Conservation (phyloP, 2,888 invertebrate genomes). For the Exephanes ischioxanthus region DNA sequence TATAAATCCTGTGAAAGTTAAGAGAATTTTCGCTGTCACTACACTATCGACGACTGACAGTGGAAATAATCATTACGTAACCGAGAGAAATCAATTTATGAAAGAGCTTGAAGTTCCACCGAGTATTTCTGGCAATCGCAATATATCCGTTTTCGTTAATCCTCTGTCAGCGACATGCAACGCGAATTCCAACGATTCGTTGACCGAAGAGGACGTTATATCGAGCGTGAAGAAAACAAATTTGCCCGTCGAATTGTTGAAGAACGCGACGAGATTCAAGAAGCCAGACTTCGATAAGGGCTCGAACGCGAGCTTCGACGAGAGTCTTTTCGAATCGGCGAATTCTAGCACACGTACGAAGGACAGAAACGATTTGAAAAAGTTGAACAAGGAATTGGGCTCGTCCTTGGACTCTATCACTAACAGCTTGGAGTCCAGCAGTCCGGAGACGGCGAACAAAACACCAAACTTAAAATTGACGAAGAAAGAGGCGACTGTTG, state of each 20-base stretch:
- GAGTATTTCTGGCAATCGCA: constrained; percentile 85
- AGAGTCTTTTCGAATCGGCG: constrained; percentile 81
- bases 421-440: constrained; percentile 82
- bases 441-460: constrained; percentile 78
- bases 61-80: constrained; percentile 83
- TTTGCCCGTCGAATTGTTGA: constrained; percentile 78
- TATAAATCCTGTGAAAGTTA: constrained; percentile 84
- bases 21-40: constrained; percentile 86
- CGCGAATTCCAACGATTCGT: constrained; percentile 82
- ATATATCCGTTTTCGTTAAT: constrained; percentile 89
- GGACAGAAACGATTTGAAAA: constrained; percentile 81
- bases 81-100: constrained; percentile 83
- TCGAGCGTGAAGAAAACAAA: constrained; percentile 71
- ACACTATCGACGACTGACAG: constrained; percentile 85
- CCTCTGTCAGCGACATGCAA: constrained; percentile 85
- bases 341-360: constrained; percentile 77
- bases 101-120: constrained; percentile 86
- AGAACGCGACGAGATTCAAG: constrained; percentile 82
- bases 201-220: constrained; percentile 80
- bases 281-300: constrained; percentile 81
- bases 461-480: constrained; percentile 38
- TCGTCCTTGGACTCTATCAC: constrained; percentile 82
- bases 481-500: constrained; percentile 56
- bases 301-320: constrained; percentile 81
- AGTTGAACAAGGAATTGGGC: constrained; percentile 79